These are phyloP conservation scores for Antrozous pallidus DNA, from an alignment of 2,797 vertebrate genomes.

Conservation along the genomic window DNA sequence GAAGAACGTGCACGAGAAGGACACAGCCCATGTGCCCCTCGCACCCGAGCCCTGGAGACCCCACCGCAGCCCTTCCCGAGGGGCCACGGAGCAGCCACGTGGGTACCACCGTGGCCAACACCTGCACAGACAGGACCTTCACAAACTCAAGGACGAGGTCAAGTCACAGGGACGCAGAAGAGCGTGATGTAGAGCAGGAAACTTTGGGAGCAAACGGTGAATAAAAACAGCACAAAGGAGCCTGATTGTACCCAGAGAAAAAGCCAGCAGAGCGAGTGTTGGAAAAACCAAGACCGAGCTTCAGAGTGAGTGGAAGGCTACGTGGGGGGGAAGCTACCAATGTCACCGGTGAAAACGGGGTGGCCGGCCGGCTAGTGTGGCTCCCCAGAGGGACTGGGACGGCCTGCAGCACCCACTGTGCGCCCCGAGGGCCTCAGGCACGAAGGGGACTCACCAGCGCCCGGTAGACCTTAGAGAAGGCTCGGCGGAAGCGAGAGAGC, in stretches of 20 bases:
- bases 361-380: fast-evolving
- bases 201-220: fast-evolving
- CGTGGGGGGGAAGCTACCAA: too few relatives aligned
- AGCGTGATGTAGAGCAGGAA: fast-evolving
- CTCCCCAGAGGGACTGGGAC: not conserved
- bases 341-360: fast-evolving
- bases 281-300: fast-evolving
- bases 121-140: fast-evolving
- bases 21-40: fast-evolving
- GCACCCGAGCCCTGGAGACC: fast-evolving
- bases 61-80: fast-evolving
- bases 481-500: constrained; percentile 56
- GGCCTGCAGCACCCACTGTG: fast-evolving
- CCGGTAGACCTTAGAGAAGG: constrained; percentile 42
- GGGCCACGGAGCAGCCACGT: fast-evolving
- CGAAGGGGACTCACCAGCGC: constrained; percentile 34
- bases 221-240: not conserved
- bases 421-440: fast-evolving
- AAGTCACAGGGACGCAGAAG: fast-evolving
- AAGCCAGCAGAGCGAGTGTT: fast-evolving
- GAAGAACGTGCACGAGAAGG: fast-evolving
- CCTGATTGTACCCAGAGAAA: not conserved
- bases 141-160: too few relatives aligned
- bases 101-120: fast-evolving
- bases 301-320: fast-evolving